Evolutionary conservation across 2,797 vertebrate species (phyloP), one percentile per base, ranked within the genome.

Genomic region (Pogonophryne albipinna): DNA sequence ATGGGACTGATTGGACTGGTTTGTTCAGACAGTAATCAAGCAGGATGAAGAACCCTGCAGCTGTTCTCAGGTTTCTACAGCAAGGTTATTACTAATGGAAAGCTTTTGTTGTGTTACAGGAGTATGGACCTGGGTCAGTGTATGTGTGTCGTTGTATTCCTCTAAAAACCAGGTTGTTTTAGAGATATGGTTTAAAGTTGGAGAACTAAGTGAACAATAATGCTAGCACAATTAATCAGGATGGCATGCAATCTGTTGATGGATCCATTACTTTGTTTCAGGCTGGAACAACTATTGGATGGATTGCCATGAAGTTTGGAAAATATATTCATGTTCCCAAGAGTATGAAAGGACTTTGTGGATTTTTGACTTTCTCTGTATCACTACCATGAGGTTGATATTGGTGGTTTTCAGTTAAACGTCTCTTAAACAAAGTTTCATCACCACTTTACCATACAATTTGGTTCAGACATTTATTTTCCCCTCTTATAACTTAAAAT

Each of bases 1-100:
- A 94, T 91, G 82, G 91, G 83, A 41, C 91, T 94, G 93, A 94
- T 93, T 92, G 91, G 87, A 80, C 89, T 83, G 92, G 87, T 91
- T 91, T 87, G 85, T 92, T 90, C 89, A 86, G 85, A 82, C 75
- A 58, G 67, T 92, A 91, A 93, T 94, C 88, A 90, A 69, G 80
- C 78, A 71, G 87, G 84, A 87, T 86, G 87, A 86, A 85, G 87
- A 90, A 82, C 73, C 73, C 71, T 63, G 89, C 92, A 94, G 93
- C 92, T 93, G 92, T 79, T 66, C 58, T 74, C 59, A 47, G 81
- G 57, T 27, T 69, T 79, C 76, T 80, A 57, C 73, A 70, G 75
- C 58, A 59, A 80, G 76, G 81, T 85, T 79, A 64, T 70, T 65
- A 71, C 63, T 65, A 58, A 78, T 83, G 78, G 51, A 63, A 70